Conservation (phyloP, 37 sponge, comb jelly and placozoan species). For the Halichondria panicea region DNA sequence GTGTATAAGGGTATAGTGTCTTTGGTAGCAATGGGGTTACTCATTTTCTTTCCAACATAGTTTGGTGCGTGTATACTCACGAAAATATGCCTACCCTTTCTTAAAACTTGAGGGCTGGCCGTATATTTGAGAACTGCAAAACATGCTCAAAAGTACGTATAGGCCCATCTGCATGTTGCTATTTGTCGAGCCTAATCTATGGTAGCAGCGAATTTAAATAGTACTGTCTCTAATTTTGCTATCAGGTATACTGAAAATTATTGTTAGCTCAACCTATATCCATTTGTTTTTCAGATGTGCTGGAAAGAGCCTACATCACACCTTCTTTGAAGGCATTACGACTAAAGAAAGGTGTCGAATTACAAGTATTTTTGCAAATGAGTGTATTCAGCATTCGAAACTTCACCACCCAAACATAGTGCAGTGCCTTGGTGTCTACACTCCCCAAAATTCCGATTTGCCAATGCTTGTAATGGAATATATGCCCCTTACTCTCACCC, state of each 20-base stretch:
- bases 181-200: background rate
- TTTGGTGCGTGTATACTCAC: no score
- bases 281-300: slow-evolving; percentile 20
- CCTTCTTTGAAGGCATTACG: background rate
- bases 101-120: no score
- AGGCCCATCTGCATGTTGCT: background rate
- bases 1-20: no score
- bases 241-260: background rate
- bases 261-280: no score
- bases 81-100: no score
- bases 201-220: background rate
- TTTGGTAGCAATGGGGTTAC: no score
- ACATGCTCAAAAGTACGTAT: background rate
- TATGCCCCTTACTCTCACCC: slow-evolving; percentile 6
- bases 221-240: background rate
- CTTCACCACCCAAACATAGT: slow-evolving; percentile 54
- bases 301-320: slow-evolving; percentile 16
- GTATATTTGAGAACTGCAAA: no score
- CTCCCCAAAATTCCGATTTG: background rate
- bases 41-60: no score
- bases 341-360: background rate
- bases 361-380: background rate
- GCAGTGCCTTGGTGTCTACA: slow-evolving; percentile 32
- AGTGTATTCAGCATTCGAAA: slow-evolving; percentile 28
- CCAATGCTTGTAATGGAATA: slow-evolving; percentile 45